Base-by-base conservation (phyloP, 92 coral and sea anemone genomes). In the Heliopora coerulea region DNA sequence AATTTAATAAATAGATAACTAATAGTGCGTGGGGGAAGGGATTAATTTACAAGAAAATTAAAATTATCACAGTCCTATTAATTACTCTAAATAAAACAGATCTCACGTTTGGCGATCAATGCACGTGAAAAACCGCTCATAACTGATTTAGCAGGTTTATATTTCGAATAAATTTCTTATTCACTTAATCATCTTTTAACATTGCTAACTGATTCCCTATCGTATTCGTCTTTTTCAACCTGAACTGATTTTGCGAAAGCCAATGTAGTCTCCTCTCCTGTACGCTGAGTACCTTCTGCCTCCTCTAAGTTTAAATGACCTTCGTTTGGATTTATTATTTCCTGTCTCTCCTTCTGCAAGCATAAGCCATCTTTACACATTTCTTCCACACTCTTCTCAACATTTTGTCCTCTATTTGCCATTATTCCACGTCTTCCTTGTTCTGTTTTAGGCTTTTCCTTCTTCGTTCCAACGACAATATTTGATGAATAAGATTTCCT, bases 401-500 rank as follows among this genome's bases (percentile, higher is more conserved):
- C 42, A 46, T 46, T 15, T 15, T 2, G 7, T 46, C 17, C 56
- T 21, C 28, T 21, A 63, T 63, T 63, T 23, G 20, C 25, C 25
- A 41, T 39, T 5, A 30, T 44, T 20, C 54, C 5, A 39, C 33
- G 72, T 28, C 49, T 33, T 48, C 49, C 60, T 25, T 27, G 19
- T 11, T 46, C 52, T 8, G 52, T 2, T 46, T 39, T 65, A 20
- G 13, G 17, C 3, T 24, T 48, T 68, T 23, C 46, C 54, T 54
- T 50, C 24, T 70, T 54, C 28, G 30, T 17, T 35, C 49, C 49
- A 25, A 31, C 5, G 32, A 10, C 7, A 19, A 10, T n/a, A 20
- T 42, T 25, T 21, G 63, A 20, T 49, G 76, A 50, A 27, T 13
- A 34, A 69, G 77, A 19, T 58, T 70, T 70, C 42, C 54, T 70